These are phyloP conservation scores for Varanus salvator DNA, from an alignment of 2,113 vertebrate genomes.

Conservation along the genomic window DNA sequence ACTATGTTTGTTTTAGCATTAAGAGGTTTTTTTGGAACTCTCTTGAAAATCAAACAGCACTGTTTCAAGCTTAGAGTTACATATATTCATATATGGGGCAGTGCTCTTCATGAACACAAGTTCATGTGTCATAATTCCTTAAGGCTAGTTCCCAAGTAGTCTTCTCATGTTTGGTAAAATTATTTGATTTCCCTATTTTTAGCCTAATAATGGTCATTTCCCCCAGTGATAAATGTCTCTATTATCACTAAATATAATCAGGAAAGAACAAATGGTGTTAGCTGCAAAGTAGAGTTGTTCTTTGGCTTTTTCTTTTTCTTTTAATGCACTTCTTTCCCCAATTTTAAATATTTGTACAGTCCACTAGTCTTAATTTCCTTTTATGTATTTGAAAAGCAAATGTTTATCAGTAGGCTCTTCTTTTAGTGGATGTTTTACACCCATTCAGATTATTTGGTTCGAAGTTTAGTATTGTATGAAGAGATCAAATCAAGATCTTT, in stretches of 20 bases:
- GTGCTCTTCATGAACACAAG: background rate
- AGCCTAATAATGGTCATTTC: background rate
- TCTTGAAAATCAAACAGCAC: constrained; percentile 33
- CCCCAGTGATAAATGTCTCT: background rate
- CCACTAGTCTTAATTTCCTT: fast-evolving
- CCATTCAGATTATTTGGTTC: background rate
- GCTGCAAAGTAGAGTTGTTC: background rate
- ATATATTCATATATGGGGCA: constrained; percentile 22
- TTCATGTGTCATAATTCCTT: constrained; percentile 35
- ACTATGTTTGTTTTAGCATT: constrained; percentile 1
- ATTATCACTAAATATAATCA: background rate
- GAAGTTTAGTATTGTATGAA: fast-evolving
- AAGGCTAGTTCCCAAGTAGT: constrained; percentile 44
- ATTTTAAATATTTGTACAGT: fast-evolving
- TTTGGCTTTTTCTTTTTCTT: background rate
- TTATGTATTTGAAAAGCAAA: background rate
- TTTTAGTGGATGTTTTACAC: background rate
- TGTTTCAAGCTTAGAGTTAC: background rate
- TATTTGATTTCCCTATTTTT: background rate
- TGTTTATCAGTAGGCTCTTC: background rate
- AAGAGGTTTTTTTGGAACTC: constrained; percentile 19
- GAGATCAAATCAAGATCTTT: background rate
- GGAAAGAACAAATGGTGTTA: background rate
- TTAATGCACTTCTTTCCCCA: background rate
- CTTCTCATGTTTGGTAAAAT: background rate